Conservation (phyloP, 1,140 invertebrate species). For the Drosophila takahashii region DNA sequence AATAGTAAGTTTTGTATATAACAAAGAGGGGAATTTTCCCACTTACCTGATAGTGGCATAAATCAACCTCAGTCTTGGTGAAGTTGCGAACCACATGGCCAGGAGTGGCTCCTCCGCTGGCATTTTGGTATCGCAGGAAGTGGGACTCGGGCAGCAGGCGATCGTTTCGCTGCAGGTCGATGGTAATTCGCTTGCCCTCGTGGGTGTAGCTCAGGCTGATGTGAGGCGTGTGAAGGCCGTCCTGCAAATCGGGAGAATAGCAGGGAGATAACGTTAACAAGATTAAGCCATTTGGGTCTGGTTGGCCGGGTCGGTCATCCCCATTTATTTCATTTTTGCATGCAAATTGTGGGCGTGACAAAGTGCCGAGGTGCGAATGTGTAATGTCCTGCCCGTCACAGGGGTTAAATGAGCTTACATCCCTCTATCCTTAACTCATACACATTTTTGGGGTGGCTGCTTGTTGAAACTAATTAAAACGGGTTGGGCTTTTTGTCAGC, state of each 20-base stretch:
- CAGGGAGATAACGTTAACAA: slow-evolving; percentile 30
- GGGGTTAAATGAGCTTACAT: slow-evolving; percentile 5
- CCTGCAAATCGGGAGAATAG: slow-evolving; percentile 86
- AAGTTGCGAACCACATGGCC: slow-evolving; percentile 86
- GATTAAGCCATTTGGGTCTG: slow-evolving; percentile 40
- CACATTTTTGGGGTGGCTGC: slow-evolving; percentile 9
- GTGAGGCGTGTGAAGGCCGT: slow-evolving; percentile 88
- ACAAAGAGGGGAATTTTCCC: background rate
- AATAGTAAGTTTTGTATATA: too few relatives aligned
- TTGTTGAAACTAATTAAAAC: slow-evolving; percentile 70
- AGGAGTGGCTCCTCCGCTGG: slow-evolving; percentile 67
- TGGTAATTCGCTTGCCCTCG: slow-evolving; percentile 88
- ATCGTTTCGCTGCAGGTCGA: slow-evolving; percentile 92
- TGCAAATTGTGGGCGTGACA: slow-evolving; percentile 58
- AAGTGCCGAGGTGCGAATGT: slow-evolving; percentile 57
- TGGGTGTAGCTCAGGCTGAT: slow-evolving; percentile 89
- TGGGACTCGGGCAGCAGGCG: slow-evolving; percentile 91
- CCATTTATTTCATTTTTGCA: slow-evolving; percentile 55
- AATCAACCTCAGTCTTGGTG: slow-evolving; percentile 84
- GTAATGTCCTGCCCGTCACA: slow-evolving; percentile 35
- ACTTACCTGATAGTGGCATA: slow-evolving; percentile 84
- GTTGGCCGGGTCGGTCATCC: background rate
- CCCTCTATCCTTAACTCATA: background rate
- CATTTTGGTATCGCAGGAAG: slow-evolving; percentile 90
- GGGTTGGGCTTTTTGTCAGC: slow-evolving; percentile 32